Conservation (phyloP, 2,888 invertebrate genomes). For the Pecten maximus region DNA sequence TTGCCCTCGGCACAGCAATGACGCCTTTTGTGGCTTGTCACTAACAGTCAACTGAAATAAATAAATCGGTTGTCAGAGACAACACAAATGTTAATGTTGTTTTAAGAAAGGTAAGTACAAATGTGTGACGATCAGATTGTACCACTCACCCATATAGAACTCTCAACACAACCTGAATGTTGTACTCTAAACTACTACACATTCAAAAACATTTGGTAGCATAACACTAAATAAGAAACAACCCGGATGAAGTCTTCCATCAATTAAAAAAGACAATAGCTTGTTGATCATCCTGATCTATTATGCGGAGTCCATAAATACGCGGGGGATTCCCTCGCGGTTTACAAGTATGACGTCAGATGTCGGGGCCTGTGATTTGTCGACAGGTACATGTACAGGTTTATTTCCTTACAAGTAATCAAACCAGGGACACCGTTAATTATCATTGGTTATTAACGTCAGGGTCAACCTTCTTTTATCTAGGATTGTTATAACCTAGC, state of each 20-base stretch:
- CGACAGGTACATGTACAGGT: neutral
- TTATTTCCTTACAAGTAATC: neutral
- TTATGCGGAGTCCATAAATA: neutral
- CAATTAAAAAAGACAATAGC: neutral
- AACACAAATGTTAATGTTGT: neutral
- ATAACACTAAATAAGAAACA: neutral
- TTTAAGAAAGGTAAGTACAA: slow-evolving; percentile 5
- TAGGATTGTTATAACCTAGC: neutral
- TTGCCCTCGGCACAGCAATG: neutral
- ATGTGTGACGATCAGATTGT: neutral
- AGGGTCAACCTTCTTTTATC: neutral
- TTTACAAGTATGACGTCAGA: neutral
- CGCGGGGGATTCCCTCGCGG: neutral
- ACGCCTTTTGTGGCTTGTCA: neutral
- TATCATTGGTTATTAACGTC: neutral
- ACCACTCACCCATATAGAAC: too few relatives aligned
- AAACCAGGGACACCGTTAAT: neutral
- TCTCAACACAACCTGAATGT: too few relatives aligned
- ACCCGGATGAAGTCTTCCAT: neutral
- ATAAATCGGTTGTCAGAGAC: slow-evolving; percentile 20
- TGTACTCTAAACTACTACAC: neutral
- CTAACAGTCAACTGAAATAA: neutral
- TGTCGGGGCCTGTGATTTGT: neutral
- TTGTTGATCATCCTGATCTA: neutral
- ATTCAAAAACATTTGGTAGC: neutral